Conservation (phyloP, 2,888 invertebrate species). For the Caenorhabditis auriculariae region DNA sequence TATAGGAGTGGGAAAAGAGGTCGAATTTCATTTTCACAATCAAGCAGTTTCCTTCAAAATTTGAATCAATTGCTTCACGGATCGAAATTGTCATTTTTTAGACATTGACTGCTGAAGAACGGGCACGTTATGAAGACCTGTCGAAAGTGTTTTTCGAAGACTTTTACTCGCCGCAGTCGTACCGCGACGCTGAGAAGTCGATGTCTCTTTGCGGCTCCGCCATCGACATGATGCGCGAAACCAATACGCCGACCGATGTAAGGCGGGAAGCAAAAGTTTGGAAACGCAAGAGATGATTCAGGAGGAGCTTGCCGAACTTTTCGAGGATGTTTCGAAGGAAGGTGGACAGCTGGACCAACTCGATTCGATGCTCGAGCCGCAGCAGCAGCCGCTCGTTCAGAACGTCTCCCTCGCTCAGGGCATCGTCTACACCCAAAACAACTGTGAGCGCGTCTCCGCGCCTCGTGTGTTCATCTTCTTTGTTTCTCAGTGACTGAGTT, state of each 20-base stretch:
- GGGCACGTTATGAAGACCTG: conserved; percentile 47
- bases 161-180: conserved; percentile 48
- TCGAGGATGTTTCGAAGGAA: conserved; percentile 40
- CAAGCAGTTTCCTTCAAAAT: too few relatives aligned
- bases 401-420: conserved; percentile 32
- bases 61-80: too few relatives aligned
- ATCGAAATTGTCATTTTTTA: conserved; percentile 39
- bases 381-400: conserved; percentile 23
- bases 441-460: conserved; percentile 13
- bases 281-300: conserved; percentile 8
- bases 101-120: conserved; percentile 48
- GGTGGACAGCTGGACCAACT: conserved; percentile 31
- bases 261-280: not conserved
- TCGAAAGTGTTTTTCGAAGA: conserved; percentile 52
- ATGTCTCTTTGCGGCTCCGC: not conserved
- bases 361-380: conserved; percentile 9
- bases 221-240: not conserved
- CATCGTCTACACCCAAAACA: conserved; percentile 23
- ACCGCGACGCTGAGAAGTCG: too few relatives aligned
- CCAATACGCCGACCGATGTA: not conserved
- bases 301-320: conserved; percentile 41
- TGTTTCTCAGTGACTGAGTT: not conserved
- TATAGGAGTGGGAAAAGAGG: too few relatives aligned
- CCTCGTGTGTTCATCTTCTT: not conserved
- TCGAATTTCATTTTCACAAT: too few relatives aligned